These are phyloP conservation scores for Paedocypris micromegethes DNA, from an alignment of 2,797 vertebrate species.

Conservation along the genomic window DNA sequence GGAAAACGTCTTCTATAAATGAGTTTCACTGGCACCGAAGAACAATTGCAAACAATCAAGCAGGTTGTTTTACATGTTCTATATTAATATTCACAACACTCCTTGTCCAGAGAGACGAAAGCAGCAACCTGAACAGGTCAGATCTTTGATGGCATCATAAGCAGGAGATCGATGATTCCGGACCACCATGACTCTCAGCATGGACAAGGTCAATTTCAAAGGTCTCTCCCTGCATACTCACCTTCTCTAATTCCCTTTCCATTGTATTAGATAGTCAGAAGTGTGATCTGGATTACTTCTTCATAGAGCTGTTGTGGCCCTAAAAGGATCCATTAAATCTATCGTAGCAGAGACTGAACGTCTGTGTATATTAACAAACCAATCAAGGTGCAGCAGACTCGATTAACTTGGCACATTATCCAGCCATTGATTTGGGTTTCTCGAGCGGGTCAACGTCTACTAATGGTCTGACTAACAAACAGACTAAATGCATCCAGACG, in stretches of 20 bases:
- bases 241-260: conserved; percentile 20
- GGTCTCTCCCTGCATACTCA: neutral
- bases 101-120: neutral
- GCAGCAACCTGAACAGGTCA: conserved; percentile 11
- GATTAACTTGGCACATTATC: conserved; percentile 38
- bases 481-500: neutral
- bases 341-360: conserved; percentile 13
- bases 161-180: conserved; percentile 31
- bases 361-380: conserved; percentile 31
- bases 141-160: conserved; percentile 30
- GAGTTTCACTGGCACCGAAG: too few relatives aligned
- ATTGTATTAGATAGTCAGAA: conserved; percentile 9
- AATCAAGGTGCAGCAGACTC: conserved; percentile 28
- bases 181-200: conserved; percentile 6
- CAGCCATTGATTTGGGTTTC: conserved; percentile 28
- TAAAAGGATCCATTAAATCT: conserved; percentile 20
- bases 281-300: neutral
- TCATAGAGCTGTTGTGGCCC: neutral
- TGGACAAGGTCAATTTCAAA: conserved; percentile 23
- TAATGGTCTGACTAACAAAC: conserved; percentile 22
- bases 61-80: too few relatives aligned
- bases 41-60: too few relatives aligned
- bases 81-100: too few relatives aligned
- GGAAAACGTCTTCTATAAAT: too few relatives aligned
- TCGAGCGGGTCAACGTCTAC: conserved; percentile 29